Conservation (phyloP, 2,888 invertebrate genomes). For the Chalcis sispes region DNA sequence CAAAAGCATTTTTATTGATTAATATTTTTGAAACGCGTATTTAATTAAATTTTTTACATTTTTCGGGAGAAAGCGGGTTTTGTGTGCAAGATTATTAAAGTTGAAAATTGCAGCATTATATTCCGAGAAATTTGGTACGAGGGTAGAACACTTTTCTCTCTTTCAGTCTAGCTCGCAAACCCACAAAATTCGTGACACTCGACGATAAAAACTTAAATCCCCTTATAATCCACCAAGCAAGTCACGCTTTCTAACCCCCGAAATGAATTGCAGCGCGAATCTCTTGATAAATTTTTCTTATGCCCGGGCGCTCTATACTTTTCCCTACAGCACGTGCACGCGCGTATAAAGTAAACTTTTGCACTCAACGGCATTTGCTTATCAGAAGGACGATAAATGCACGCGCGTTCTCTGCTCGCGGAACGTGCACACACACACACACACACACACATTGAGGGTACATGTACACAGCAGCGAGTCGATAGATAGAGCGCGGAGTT, state of each 20-base stretch:
- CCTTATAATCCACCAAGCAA: conserved; percentile 6
- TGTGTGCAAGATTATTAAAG: too few species aligned
- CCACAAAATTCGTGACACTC: background rate
- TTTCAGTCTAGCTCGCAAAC: too few species aligned
- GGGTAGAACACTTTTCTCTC: too few species aligned
- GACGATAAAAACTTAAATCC: conserved; percentile 20
- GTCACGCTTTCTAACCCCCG: background rate
- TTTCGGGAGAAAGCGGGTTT: too few species aligned
- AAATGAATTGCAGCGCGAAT: conserved; percentile 4
- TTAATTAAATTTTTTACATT: too few species aligned
- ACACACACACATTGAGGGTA: background rate
- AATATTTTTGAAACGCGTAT: too few species aligned
- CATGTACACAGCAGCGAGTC: too few species aligned
- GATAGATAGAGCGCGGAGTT: conserved; percentile 1
- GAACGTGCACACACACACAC: background rate
- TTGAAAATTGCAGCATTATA: too few species aligned
- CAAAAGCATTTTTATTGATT: too few species aligned
- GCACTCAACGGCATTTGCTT: background rate
- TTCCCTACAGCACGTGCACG: background rate
- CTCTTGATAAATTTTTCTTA: conserved; percentile 5
- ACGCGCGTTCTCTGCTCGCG: background rate
- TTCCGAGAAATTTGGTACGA: too few species aligned
- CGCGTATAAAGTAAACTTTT: background rate
- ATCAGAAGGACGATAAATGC: conserved; percentile 9
- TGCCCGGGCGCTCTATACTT: background rate